Evolutionary conservation across 2,113 vertebrate species (phyloP).

Genomic region (Psilopogon haemacephalus): DNA sequence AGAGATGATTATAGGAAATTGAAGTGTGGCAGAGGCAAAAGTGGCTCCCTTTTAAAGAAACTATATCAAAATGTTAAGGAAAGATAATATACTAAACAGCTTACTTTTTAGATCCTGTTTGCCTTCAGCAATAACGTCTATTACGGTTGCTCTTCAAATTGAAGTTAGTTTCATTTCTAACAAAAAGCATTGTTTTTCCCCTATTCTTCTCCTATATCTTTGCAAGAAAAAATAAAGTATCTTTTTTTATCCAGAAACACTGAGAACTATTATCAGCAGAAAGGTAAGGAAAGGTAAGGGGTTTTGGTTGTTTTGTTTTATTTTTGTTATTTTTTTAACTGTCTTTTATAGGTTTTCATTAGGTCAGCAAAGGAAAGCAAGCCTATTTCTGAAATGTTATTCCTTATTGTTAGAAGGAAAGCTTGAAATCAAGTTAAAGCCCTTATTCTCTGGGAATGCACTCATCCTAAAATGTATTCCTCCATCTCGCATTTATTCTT

Average conservation of each 20-base stretch:
- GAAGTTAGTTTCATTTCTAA: constrained; percentile 47
- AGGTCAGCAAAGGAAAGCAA: constrained; percentile 51
- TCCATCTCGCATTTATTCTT: background rate
- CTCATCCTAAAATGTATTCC: background rate
- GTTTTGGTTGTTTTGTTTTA: no score
- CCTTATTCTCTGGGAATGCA: constrained; percentile 23
- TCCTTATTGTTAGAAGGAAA: constrained; percentile 41
- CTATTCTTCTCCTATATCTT: constrained; percentile 33
- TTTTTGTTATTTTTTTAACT: background rate
- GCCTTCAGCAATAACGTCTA: constrained; percentile 56
- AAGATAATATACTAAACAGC: constrained; percentile 64
- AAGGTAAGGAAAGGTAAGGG: constrained; percentile 57
- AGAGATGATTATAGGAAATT: constrained; percentile 72
- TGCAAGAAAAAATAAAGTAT: constrained; percentile 66
- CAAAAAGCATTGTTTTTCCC: constrained; percentile 45
- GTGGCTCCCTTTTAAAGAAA: constrained; percentile 45
- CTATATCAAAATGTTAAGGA: constrained; percentile 69
- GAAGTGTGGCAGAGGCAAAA: constrained; percentile 64
- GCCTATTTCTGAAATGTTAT: constrained; percentile 35
- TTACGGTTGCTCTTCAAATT: constrained; percentile 39
- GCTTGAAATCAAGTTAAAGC: constrained; percentile 51
- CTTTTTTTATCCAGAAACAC: constrained; percentile 69
- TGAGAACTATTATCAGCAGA: constrained; percentile 69
- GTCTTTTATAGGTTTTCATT: constrained; percentile 14
- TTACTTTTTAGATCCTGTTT: constrained; percentile 57